Base-by-base conservation (phyloP, 2,113 vertebrate species). In the Ictidomys tridecemlineatus region DNA sequence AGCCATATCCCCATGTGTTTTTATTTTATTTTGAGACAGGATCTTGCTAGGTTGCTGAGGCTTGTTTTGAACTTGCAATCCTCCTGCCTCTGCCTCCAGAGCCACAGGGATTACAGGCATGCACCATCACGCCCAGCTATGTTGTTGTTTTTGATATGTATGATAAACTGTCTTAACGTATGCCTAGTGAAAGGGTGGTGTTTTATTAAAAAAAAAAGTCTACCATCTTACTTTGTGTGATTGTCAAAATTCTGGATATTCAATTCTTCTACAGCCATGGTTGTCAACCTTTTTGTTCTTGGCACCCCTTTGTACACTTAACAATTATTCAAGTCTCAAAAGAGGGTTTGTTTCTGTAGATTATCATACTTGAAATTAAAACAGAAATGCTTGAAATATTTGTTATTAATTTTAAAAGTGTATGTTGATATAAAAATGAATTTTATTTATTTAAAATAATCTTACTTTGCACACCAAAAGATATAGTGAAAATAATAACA, bases 121-220 rank as follows among this genome's bases (percentile, higher is more conserved):
- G 8, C 7, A 22, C 20, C 56, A 58, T 6, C 20, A 20, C 56
- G 8, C 56, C 56, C 56, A 58, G 56, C 56, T 89, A 85, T 82
- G 39, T 67, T 93, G 37, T 14, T 65, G 26, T 14, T 85, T 45
- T 90, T 79, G 22, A 45, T 78, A 53, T 84, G 7, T 30, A 83
- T 84, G 63, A 90, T 67, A 61, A 93, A 2, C 65, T 95, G 17
- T 80, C 42, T 83, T 77, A 73, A 84, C 61, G 69, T 73, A 86
- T 72, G n/a, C 22, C 4, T 18, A 1, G 24, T 80, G 67, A 92
- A 32, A 73, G 74, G 48, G 11, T 80, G 7, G 14, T 37, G 77
- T 42, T 61, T 86, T 86, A 20, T 76, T 37, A 9, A 37, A 67
- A 77, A 87, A 82, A 39, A 28, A 39, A 4, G 26, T 42, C 53